phyloP scores from a whole-genome alignment of 2,888 invertebrate genomes.

The Heliothis peltigera region DNA sequence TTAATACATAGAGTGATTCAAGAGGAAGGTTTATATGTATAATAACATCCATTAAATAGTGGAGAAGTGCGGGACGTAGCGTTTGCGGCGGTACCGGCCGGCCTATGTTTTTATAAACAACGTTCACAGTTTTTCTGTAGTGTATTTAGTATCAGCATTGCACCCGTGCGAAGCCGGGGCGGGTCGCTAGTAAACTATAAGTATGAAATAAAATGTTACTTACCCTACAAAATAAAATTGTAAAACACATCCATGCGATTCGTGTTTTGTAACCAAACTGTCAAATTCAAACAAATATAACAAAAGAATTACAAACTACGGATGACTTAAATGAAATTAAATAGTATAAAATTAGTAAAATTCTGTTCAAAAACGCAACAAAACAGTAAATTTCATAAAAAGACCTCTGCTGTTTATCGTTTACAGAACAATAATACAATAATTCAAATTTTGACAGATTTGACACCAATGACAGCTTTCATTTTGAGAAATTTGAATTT shows the following conservation, averaged over 20 bases:
- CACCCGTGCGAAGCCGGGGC: no score
- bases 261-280: conserved; percentile 8
- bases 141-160: no score
- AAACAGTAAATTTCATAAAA: neutral
- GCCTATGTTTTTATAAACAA: no score
- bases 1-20: no score
- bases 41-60: no score
- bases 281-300: conserved; percentile 4
- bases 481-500: no score
- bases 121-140: no score
- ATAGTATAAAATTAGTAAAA: neutral
- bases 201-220: conserved; percentile 17
- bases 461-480: neutral
- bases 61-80: no score
- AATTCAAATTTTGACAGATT: neutral
- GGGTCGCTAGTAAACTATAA: no score
- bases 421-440: neutral
- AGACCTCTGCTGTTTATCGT: neutral
- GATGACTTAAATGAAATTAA: neutral
- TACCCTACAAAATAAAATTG: conserved; percentile 4
- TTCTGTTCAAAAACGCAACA: neutral
- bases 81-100: no score
- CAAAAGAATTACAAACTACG: neutral
- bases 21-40: no score
- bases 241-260: neutral